phyloP scores from a whole-genome alignment of 2,113 vertebrate species.

The Cavia aperea region DNA sequence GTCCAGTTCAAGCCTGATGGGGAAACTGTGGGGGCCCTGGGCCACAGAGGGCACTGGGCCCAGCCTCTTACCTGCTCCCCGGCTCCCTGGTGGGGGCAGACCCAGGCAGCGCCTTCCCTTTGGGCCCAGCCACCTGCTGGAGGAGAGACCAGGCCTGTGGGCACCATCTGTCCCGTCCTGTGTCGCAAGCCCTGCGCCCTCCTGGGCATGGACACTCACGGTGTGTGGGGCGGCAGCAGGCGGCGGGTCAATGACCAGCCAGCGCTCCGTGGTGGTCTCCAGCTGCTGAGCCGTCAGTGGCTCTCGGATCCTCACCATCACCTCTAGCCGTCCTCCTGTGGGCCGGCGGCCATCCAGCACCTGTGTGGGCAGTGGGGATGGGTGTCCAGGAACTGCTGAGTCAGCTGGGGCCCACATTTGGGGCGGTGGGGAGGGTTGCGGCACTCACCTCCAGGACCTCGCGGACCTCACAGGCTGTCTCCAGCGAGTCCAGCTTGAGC shows the following conservation, averaged over 20 bases:
- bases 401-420: background rate
- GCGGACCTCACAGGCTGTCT: conserved; percentile 83
- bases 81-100: conserved; percentile 36
- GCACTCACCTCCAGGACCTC: conserved; percentile 84
- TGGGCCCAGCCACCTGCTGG: conserved; percentile 59
- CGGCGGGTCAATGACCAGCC: conserved; percentile 84
- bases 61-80: conserved; percentile 54
- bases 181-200: too few relatives aligned
- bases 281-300: conserved; percentile 84
- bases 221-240: conserved; percentile 50
- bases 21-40: background rate
- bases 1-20: background rate
- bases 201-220: background rate
- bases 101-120: conserved; percentile 47
- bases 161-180: too few relatives aligned
- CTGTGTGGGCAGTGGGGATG: background rate
- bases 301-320: conserved; percentile 85
- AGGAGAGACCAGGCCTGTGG: background rate
- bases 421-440: too few relatives aligned
- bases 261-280: conserved; percentile 84
- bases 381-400: background rate
- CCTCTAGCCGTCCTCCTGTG: conserved; percentile 87
- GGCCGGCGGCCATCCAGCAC: conserved; percentile 86
- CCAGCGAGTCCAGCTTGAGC: conserved; percentile 85
- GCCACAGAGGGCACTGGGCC: background rate